Conservation (phyloP, 2,113 vertebrate genomes). For the Nannospalax galili region DNA sequence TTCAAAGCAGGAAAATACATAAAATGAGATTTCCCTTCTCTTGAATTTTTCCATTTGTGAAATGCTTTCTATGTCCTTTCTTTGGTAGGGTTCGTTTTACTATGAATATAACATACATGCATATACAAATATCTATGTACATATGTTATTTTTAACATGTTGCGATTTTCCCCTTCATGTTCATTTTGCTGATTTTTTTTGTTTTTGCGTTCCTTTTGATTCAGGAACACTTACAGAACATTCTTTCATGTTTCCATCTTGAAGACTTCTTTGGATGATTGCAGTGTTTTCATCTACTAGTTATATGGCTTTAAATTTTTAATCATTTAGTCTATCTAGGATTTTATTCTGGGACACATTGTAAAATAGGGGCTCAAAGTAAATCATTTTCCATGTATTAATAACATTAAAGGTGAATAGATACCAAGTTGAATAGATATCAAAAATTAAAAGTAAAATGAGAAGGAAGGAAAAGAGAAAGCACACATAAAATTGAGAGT, state of each 20-base stretch:
- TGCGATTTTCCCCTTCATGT: not conserved
- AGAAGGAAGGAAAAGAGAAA: slow-evolving; percentile 8
- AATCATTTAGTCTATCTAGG: not conserved
- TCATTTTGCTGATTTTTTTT: not conserved
- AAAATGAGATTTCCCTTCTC: not conserved
- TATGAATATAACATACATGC: not conserved
- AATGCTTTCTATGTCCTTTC: not conserved
- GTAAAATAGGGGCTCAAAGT: not conserved
- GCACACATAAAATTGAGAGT: not conserved
- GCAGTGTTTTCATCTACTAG: slow-evolving; percentile 9
- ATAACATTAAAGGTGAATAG: slow-evolving; percentile 19
- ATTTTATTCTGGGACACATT: slow-evolving; percentile 16
- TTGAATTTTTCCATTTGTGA: slow-evolving; percentile 5
- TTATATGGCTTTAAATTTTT: not conserved
- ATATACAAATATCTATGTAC: not conserved
- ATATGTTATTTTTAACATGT: not conserved
- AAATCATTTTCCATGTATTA: slow-evolving; percentile 29
- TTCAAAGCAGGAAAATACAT: slow-evolving; percentile 27
- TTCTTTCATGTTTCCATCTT: not conserved
- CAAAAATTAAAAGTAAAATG: not conserved
- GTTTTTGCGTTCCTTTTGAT: not conserved
- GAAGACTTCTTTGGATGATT: not conserved
- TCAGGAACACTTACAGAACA: not conserved
- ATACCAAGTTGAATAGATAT: not conserved
- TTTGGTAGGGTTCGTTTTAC: not conserved